Percentiles rank a stretch among this genome's conserved stretches.
Evolutionary conservation across 2,797 vertebrate species (phyloP).

Genomic region (Lateolabrax maculatus): DNA sequence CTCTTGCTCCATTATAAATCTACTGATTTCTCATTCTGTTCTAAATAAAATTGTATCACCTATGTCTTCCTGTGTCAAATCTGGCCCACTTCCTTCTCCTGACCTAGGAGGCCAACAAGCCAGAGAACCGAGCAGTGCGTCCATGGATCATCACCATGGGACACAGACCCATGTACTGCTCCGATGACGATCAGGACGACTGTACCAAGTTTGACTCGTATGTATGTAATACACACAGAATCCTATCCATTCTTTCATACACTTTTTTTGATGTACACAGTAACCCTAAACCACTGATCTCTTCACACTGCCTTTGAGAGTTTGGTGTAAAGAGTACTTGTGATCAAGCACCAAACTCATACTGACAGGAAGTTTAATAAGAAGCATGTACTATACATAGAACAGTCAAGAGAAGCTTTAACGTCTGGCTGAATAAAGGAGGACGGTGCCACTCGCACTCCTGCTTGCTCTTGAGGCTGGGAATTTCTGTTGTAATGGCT

Average conservation of each 20-base stretch:
- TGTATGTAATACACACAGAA: conserved; percentile 74
- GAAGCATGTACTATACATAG: background rate
- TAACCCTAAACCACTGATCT: background rate
- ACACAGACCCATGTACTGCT: conserved; percentile 95
- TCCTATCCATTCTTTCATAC: background rate
- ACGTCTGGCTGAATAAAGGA: conserved; percentile 13
- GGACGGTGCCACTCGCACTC: background rate
- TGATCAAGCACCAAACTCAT: background rate
- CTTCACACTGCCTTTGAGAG: background rate
- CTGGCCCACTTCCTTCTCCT: conserved; percentile 6
- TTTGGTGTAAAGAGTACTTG: background rate
- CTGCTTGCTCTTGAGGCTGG: background rate
- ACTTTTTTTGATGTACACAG: background rate
- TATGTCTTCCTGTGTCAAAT: background rate
- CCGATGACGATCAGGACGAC: conserved; percentile 91
- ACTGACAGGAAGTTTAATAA: conserved; percentile 5
- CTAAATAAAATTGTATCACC: background rate
- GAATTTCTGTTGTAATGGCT: conserved; percentile 29
- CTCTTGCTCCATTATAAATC: background rate
- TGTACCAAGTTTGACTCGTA: conserved; percentile 88
- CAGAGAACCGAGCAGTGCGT: conserved; percentile 81
- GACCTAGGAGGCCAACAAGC: conserved; percentile 87
- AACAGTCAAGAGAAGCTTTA: conserved; percentile 2
- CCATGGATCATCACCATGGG: conserved; percentile 96
- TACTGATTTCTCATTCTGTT: background rate